Evolutionary conservation across 2,113 vertebrate species (phyloP).

Genomic region (Talpa occidentalis): DNA sequence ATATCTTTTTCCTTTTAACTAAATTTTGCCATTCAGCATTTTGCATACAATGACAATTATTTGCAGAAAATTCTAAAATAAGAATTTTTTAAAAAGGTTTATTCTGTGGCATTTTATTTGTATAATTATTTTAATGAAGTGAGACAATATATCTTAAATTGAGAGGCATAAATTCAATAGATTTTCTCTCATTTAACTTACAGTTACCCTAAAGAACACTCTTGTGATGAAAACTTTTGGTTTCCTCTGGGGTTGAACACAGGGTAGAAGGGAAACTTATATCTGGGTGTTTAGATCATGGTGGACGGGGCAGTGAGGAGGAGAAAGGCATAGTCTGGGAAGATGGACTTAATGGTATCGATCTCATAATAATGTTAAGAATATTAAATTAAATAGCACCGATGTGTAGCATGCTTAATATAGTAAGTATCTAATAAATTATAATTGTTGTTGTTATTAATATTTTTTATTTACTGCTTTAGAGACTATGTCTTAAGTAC

Average conservation of each 20-base stretch:
- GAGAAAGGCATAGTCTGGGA: not conserved
- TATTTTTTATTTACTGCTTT: not conserved
- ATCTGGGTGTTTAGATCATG: not conserved
- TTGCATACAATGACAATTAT: not conserved
- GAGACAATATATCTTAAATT: not conserved
- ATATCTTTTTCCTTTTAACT: not conserved
- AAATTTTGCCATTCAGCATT: not conserved
- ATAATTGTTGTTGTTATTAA: conserved; percentile 17
- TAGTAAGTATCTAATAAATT: conserved; percentile 18
- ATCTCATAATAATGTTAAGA: not conserved
- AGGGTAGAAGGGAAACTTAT: not conserved
- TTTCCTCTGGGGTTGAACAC: not conserved
- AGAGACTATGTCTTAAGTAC: conserved; percentile 31
- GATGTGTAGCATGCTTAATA: not conserved
- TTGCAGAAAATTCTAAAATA: conserved; percentile 9
- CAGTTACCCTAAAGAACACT: not conserved
- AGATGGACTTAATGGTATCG: not conserved
- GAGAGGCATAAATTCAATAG: not conserved
- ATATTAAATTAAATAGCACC: conserved; percentile 43
- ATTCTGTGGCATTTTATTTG: not conserved
- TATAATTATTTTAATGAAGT: not conserved
- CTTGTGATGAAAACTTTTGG: not conserved
- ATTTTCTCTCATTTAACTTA: not conserved
- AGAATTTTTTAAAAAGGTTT: not conserved
- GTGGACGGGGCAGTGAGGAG: too few species aligned